Evolutionary conservation across 2,797 vertebrate species (phyloP).

Genomic region (Sylvilagus floridanus): DNA sequence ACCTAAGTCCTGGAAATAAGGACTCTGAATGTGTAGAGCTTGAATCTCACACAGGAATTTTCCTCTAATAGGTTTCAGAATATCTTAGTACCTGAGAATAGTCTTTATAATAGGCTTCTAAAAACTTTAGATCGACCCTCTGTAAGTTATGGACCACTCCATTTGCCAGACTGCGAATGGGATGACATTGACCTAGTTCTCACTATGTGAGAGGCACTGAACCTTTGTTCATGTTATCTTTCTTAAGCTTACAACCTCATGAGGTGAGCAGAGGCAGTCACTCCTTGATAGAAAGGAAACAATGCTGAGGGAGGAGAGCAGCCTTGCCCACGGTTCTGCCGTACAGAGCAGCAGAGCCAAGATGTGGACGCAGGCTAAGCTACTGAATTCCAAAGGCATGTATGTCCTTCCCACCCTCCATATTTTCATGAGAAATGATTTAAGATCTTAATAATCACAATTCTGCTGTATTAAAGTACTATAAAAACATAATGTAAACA

Average conservation of each 20-base stretch:
- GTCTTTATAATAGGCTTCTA: background rate
- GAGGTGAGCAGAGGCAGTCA: background rate
- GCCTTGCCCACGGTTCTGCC: background rate
- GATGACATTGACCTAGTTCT: background rate
- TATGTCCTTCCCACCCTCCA: background rate
- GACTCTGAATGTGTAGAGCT: background rate
- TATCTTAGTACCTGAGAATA: background rate
- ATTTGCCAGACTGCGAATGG: background rate
- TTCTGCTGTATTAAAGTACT: background rate
- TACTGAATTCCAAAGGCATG: background rate
- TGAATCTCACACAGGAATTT: conserved; percentile 25
- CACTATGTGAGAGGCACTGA: background rate
- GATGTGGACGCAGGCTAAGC: background rate
- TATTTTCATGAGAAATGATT: background rate
- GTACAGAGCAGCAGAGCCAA: background rate
- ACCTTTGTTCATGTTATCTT: background rate
- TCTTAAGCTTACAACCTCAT: background rate
- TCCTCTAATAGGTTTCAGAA: conserved; percentile 18
- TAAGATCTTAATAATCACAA: conserved; percentile 17
- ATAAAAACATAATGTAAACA: conserved; percentile 35
- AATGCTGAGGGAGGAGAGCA: conserved; percentile 17
- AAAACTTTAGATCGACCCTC: background rate
- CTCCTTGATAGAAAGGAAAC: background rate
- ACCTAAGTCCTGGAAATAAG: background rate
- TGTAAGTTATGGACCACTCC: background rate